phyloP scores from a whole-genome alignment of 2,797 vertebrate species.

The Oceanodroma leucorhoa region DNA sequence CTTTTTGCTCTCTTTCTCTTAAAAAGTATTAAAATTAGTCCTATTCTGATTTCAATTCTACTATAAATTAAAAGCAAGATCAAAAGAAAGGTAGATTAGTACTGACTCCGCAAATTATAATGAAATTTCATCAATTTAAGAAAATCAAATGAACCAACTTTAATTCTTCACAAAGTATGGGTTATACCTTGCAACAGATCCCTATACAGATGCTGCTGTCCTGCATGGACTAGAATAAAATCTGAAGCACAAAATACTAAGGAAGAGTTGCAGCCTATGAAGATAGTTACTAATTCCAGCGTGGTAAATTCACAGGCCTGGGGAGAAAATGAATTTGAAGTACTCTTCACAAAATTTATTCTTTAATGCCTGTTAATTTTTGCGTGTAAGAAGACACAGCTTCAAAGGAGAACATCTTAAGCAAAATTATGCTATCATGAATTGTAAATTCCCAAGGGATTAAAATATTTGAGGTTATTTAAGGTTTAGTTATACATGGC shows the following conservation, averaged over 20 bases:
- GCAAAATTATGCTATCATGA: neutral
- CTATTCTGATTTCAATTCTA: constrained; percentile 14
- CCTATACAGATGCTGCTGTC: neutral
- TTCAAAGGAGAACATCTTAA: neutral
- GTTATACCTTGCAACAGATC: neutral
- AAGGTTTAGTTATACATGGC: neutral
- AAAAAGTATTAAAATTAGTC: constrained; percentile 1
- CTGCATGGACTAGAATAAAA: neutral
- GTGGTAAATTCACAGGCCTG: neutral
- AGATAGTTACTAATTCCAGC: neutral
- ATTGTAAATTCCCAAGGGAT: neutral
- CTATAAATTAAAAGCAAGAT: constrained; percentile 9
- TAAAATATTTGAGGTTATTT: neutral
- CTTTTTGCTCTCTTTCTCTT: neutral
- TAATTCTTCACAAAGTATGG: neutral
- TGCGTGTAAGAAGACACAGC: neutral
- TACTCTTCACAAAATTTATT: neutral
- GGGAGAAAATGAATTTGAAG: neutral
- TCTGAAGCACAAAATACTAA: neutral
- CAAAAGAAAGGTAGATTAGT: constrained; percentile 1
- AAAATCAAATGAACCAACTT: neutral
- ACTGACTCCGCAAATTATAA: neutral
- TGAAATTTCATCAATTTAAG: neutral
- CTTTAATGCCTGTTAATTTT: neutral
- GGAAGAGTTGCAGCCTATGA: neutral